Base-by-base conservation (phyloP, 1,140 invertebrate species). In the Neotoxoptera formosana region DNA sequence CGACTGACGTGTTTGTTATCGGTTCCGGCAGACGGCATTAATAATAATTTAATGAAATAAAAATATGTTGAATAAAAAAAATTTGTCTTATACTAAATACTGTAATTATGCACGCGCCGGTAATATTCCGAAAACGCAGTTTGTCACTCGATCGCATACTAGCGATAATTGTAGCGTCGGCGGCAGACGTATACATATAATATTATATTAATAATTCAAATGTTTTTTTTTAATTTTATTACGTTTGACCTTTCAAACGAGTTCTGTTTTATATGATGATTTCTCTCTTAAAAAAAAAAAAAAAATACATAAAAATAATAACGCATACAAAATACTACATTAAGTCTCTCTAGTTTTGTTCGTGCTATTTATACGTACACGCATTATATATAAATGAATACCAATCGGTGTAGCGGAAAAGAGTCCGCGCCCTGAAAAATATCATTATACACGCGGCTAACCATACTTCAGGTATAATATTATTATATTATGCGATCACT, bases 221-320 rank as follows among this genome's bases (percentile, higher is more conserved):
- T 34, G 60, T 47, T 47, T 47, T 47, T 47, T 47, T 47, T 47
- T 47, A 47, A 76, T 76, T 76, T 76, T 76, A 76, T 76, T 76
- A 9, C 60, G 60, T 76, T 76, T 76, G 60, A 76, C 60, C 60
- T 76, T 76, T 76, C 60, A 76, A 76, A 76, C 60, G n/a, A n/a
- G 60, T 76, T 76, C n/a, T 76, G n/a, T 76, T 76, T 53, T 76
- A 41, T 76, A 76, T 76, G 60, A 76, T 76, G 60, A 76, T 76
- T 76, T 76, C 60, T 76, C 60, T 76, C 30, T 67, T n/a, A n/a
- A 67, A 23, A 25, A 25, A 25, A 25, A 56, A 56, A 67, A 76
- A 76, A 76, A 76, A 17, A 76, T 67, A n/a, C n/a, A 30, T 67
- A 76, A 76, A 67, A 76, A 76, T n/a, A n/a, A 53, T n/a, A 53